phyloP scores from a whole-genome alignment of 2,797 vertebrate species.

The Hozukius guyotensis region DNA sequence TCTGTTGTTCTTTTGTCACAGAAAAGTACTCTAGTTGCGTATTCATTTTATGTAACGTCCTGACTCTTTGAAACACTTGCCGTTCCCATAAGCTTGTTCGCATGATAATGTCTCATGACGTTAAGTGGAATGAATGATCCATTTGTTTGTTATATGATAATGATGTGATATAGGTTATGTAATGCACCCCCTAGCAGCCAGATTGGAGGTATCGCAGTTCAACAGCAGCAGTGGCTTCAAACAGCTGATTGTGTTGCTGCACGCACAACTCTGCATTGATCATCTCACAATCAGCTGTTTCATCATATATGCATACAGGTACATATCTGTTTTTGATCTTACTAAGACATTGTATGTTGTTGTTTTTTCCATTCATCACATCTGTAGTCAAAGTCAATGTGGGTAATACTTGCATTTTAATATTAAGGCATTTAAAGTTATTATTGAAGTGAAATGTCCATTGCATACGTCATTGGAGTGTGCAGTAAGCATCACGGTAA shows the following conservation, averaged over 20 bases:
- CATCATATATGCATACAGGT: no score
- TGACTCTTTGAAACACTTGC: not conserved
- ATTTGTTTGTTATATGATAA: slow-evolving; percentile 29
- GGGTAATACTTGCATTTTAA: no score
- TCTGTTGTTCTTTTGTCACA: not conserved
- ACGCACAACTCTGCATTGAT: not conserved
- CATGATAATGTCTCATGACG: slow-evolving; percentile 25
- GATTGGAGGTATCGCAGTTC: not conserved
- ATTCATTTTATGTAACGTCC: slow-evolving; percentile 5
- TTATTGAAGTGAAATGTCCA: no score
- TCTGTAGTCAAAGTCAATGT: no score
- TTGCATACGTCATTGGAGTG: no score
- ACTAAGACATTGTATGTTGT: not conserved
- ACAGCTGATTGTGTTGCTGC: not conserved
- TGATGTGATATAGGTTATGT: slow-evolving; percentile 32
- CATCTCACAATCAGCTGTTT: not conserved
- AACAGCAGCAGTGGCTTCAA: not conserved
- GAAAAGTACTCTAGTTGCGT: not conserved
- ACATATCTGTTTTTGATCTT: not conserved
- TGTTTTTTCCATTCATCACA: no score
- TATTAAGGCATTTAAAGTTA: no score
- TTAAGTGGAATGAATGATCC: slow-evolving; percentile 27
- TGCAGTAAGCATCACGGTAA: no score
- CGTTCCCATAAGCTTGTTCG: not conserved
- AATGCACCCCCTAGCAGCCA: not conserved